Base-by-base conservation (phyloP, 2,113 vertebrate species). In the Pteruthius melanotis region DNA sequence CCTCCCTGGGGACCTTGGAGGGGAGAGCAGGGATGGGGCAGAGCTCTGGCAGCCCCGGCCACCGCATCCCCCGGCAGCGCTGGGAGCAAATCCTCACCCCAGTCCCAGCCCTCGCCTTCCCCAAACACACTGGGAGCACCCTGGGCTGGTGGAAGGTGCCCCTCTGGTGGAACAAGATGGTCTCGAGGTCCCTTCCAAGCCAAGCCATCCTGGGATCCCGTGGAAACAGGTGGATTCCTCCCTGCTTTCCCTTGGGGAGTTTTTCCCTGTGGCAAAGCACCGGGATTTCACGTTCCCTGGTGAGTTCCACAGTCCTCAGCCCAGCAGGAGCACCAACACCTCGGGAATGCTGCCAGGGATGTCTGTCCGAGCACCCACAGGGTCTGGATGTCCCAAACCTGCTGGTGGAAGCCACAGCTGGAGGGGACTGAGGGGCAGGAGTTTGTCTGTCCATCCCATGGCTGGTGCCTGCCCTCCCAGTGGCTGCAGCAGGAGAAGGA, bases 371-470 rank as follows among this genome's bases (percentile, higher is more conserved):
- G 57, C n/a, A 33, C 17, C 28, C 26, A 13, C 39, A 5, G 19
- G 35, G 33, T 24, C 30, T 31, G 40, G 18, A 12, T 27, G 35
- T 13, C 26, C 54, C 60, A 21, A 13, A 64, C 17, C 6, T 17
- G n/a, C 52, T 11, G 17, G 13, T 37, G 45, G 31, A 15, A 65
- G 26, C 6, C 2, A 0, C 30, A 63, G 39, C 53, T 61, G 50
- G 56, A 56, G 19, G 14, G 7, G 18, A 1, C 4, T 0, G 14
- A 42, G 56, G 0, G 3, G 15, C 2, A 2, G 23, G 13, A 16
- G 15, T 15, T 26, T 10, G 7, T 56, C 45, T 9, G 15, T 52
- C 31, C n/a, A 4, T 37, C 22, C 35, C 20, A 1, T 9, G 6
- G 56, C 64, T 57, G 40, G 7, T 33, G 27, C 52, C 35, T 15